Conservation (phyloP, 53 echinoderm and acorn worm species). For the Stichopus horrens region DNA sequence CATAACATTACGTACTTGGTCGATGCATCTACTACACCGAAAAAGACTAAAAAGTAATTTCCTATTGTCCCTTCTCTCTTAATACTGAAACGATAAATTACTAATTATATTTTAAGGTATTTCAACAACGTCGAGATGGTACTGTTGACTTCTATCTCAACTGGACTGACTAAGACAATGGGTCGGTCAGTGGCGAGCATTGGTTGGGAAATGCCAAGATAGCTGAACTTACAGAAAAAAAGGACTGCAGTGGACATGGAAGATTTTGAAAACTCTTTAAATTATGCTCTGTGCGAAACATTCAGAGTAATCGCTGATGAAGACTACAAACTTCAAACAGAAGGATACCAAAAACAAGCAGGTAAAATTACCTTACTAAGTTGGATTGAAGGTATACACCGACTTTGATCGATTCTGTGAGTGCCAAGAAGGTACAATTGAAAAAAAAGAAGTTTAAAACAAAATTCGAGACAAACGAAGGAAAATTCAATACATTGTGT, state of each 20-base stretch:
- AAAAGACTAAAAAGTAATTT: too few species aligned
- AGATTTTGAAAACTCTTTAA: neutral
- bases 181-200: neutral
- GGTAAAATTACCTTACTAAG: neutral
- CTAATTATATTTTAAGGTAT: neutral
- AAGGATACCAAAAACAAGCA: neutral
- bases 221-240: neutral
- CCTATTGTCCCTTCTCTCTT: too few species aligned
- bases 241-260: neutral
- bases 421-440: too few species aligned
- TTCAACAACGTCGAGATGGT: neutral
- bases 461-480: too few species aligned
- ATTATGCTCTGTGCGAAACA: neutral
- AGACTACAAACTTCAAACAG: neutral
- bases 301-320: neutral
- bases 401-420: too few species aligned
- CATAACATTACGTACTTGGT: too few species aligned
- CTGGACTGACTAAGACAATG: neutral
- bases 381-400: too few species aligned
- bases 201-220: neutral
- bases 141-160: neutral
- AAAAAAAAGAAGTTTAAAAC: too few species aligned
- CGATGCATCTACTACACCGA: too few species aligned
- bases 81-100: too few species aligned
- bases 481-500: too few species aligned